These are phyloP conservation scores for Okapia johnstoni DNA, from an alignment of 2,113 vertebrate genomes.

Conservation along the genomic window DNA sequence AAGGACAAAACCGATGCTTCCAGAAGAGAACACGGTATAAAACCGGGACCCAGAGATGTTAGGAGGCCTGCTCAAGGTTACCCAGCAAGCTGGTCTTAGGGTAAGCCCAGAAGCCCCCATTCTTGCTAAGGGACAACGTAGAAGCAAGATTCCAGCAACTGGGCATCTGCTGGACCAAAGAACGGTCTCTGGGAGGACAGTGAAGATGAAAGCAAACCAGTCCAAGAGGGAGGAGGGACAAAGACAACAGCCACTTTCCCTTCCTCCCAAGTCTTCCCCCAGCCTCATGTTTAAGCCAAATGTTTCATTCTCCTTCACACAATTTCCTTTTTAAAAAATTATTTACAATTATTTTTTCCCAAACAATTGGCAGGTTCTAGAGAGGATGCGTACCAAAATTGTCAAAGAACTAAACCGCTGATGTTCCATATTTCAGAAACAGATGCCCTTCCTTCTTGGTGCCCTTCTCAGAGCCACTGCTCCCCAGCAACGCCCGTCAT, in stretches of 20 bases:
- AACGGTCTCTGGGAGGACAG: neutral
- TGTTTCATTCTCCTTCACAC: neutral
- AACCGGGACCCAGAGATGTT: neutral
- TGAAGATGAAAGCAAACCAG: neutral
- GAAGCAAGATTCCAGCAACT: neutral
- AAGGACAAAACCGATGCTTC: neutral
- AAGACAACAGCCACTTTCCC: neutral
- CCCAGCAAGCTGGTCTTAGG: neutral
- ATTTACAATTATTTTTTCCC: neutral
- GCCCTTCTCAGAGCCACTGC: neutral
- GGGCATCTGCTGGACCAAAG: neutral
- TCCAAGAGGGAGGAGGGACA: neutral
- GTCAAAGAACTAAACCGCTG: neutral
- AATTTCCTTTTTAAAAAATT: neutral
- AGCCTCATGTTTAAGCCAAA: neutral
- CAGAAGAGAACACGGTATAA: neutral
- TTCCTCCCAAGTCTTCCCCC: neutral
- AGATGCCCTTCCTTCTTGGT: neutral
- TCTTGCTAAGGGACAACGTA: neutral
- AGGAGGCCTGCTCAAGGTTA: neutral
- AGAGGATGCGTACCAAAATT: neutral
- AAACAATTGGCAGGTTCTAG: neutral
- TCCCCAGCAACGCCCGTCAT: neutral
- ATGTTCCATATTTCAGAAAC: neutral
- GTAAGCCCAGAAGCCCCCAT: neutral